Conservation (phyloP, 2,888 invertebrate genomes). For the Drosophila cognata region DNA sequence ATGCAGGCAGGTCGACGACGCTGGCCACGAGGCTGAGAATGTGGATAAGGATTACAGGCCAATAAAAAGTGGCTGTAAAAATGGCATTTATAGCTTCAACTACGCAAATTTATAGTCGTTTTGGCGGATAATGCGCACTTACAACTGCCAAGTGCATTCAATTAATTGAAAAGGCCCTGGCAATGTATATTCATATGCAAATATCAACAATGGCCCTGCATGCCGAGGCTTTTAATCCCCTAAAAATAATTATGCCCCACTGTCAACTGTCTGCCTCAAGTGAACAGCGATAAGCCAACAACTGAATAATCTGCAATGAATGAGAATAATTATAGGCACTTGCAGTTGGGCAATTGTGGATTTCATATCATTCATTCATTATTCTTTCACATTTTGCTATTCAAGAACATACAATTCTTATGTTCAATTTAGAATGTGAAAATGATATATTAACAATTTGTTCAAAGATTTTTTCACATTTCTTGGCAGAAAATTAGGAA, state of each 20-base stretch:
- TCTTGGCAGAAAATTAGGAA: neutral
- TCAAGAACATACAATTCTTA: neutral
- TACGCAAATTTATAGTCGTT: conserved; percentile 69
- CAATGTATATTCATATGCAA: conserved; percentile 43
- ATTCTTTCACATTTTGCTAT: neutral
- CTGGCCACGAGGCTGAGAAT: conserved; percentile 19
- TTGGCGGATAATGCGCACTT: conserved; percentile 70
- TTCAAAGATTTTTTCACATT: neutral
- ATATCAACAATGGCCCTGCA: conserved; percentile 15
- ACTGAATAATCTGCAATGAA: conserved; percentile 13
- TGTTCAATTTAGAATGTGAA: neutral
- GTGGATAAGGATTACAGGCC: conserved; percentile 39
- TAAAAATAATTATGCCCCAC: conserved; percentile 1
- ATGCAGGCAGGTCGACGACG: conserved; percentile 22
- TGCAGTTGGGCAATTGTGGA: conserved; percentile 14
- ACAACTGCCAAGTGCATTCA: conserved; percentile 72
- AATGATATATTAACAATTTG: neutral
- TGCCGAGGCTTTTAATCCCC: conserved; percentile 1
- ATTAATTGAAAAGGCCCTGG: conserved; percentile 68
- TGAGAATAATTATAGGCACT: conserved; percentile 17
- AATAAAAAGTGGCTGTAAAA: conserved; percentile 55
- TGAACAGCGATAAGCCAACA: neutral
- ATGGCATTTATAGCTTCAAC: conserved; percentile 69
- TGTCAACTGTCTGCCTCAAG: conserved; percentile 16
- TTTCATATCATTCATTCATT: neutral